A percentile compares a stretch with the other conserved stretches of the same genome.
Conservation (phyloP, 92 coral and sea anemone genomes). For the Isaurus tuberculatus region DNA sequence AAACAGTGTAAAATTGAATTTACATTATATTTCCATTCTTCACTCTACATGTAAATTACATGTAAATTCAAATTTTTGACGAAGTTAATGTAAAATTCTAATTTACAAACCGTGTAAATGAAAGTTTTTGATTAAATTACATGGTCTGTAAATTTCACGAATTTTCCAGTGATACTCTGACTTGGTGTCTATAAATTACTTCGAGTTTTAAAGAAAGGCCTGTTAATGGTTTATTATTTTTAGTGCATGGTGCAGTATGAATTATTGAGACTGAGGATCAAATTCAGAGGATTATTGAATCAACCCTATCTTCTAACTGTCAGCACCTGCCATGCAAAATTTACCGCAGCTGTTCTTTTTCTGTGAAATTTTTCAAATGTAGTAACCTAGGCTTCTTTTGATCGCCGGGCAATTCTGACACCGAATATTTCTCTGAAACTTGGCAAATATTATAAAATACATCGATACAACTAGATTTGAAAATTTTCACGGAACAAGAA, state of each 20-base stretch:
- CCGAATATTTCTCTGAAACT: conserved; percentile 13
- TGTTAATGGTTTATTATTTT: conserved; percentile 13
- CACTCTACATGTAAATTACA: conserved; percentile 19
- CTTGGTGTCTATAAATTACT: conserved; percentile 18
- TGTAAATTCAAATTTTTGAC: conserved; percentile 27
- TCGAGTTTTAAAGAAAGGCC: conserved; percentile 21
- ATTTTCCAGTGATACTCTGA: conserved; percentile 24
- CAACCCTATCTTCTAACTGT: conserved; percentile 17
- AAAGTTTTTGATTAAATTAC: conserved; percentile 18
- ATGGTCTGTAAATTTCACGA: conserved; percentile 35
- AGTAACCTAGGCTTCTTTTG: conserved; percentile 21
- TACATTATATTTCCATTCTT: conserved; percentile 25
- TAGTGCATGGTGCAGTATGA: conserved; percentile 23
- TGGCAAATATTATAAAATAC: conserved; percentile 13
- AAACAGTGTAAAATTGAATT: conserved; percentile 34
- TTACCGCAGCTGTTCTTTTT: conserved; percentile 16
- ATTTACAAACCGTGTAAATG: conserved; percentile 24
- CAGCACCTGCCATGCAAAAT: conserved; percentile 21
- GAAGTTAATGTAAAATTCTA: conserved; percentile 27
- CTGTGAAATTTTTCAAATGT: conserved; percentile 22
- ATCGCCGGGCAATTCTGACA: conserved; percentile 16
- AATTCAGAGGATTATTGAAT: conserved; percentile 17
- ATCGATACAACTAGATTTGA: conserved; percentile 15
- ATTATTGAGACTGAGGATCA: conserved; percentile 15
- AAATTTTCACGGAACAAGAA: neutral